Evolutionary conservation across 2,888 invertebrate species (phyloP).

Genomic region (Stegophylla sp.): DNA sequence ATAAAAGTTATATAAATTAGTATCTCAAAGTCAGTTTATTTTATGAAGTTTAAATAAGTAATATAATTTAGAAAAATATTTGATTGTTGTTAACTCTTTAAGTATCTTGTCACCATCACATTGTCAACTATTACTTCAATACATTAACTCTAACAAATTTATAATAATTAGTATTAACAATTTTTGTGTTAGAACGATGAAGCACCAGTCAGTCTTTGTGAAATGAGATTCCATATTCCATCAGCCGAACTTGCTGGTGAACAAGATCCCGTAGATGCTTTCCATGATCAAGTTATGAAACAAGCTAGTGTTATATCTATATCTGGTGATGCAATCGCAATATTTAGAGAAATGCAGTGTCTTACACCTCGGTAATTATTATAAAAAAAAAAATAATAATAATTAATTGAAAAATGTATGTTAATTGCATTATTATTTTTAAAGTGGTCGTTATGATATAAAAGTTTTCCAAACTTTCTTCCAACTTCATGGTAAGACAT

Average conservation of each 20-base stretch:
- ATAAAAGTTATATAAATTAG: background rate
- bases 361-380: constrained; percentile 87
- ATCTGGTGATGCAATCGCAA: constrained; percentile 96
- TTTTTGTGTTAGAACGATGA: constrained; percentile 85
- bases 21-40: no score
- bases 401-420: background rate
- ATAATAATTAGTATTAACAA: background rate
- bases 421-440: constrained; percentile 65
- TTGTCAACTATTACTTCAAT: background rate
- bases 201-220: constrained; percentile 93
- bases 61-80: background rate
- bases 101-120: background rate
- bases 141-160: background rate
- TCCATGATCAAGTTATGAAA: constrained; percentile 94
- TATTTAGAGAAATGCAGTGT: constrained; percentile 95
- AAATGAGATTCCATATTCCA: constrained; percentile 98
- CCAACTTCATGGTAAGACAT: constrained; percentile 96
- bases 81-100: background rate
- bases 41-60: background rate
- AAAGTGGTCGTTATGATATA: constrained; percentile 93
- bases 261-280: constrained; percentile 93
- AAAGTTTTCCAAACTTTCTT: constrained; percentile 91
- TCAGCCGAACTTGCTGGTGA: constrained; percentile 85
- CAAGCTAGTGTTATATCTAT: constrained; percentile 98
- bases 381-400: background rate